Conservation (phyloP, 2,888 invertebrate species). For the Xanthia togata region DNA sequence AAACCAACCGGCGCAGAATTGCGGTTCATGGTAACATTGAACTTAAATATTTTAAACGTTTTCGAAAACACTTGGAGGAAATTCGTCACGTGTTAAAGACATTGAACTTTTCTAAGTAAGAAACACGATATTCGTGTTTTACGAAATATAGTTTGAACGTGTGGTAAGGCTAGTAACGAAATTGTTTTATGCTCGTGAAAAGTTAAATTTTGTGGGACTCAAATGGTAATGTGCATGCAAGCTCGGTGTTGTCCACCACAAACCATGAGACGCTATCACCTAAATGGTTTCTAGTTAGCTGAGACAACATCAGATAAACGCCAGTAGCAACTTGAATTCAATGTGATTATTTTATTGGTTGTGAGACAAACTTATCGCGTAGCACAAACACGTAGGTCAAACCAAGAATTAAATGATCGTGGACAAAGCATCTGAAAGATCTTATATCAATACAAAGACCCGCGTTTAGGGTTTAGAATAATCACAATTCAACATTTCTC, state of each 20-base stretch:
- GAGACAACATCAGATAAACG: not conserved
- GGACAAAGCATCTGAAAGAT: not conserved
- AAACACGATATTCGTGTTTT: slow-evolving; percentile 42
- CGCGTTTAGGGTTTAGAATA: not conserved
- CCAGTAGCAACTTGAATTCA: not conserved
- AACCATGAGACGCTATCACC: not conserved
- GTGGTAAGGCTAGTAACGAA: slow-evolving; percentile 1
- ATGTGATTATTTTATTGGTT: not conserved
- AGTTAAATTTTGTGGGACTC: not conserved
- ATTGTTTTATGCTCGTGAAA: slow-evolving; percentile 32
- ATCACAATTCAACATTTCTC: not conserved
- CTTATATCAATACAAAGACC: not conserved
- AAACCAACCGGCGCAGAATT: slow-evolving; percentile 25
- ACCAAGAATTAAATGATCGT: not conserved
- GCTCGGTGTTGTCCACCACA: not conserved
- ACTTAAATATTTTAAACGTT: slow-evolving; percentile 55
- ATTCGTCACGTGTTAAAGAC: slow-evolving; percentile 58
- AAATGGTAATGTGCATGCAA: slow-evolving; percentile 6
- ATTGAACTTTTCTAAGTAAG: slow-evolving; percentile 49
- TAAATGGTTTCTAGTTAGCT: not conserved
- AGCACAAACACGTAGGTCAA: not conserved
- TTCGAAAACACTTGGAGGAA: slow-evolving; percentile 55
- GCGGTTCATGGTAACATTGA: slow-evolving; percentile 47
- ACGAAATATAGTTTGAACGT: slow-evolving; percentile 32
- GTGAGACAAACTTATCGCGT: not conserved